Base-by-base conservation (phyloP, 2,888 invertebrate species). In the Drosophila rubida region DNA sequence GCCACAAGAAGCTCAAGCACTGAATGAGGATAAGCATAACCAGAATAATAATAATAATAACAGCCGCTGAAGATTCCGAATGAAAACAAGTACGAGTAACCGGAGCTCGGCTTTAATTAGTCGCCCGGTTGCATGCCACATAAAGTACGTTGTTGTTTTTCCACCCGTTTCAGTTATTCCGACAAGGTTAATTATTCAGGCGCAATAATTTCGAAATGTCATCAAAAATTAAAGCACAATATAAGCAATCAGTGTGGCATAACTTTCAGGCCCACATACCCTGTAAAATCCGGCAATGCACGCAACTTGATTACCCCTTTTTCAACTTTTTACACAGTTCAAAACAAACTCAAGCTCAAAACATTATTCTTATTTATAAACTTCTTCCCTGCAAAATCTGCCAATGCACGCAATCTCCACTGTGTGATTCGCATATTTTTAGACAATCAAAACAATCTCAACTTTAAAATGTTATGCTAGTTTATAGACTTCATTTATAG, bases 51-150 rank as follows among this genome's bases (percentile, higher is more conserved):
- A 19, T n/a, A 55, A 37, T 13, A 23, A 39, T 11, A 14, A 27
- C n/a, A 22, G 4, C 22, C 22, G 42, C 11, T 22, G 23, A 37
- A 53, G 35, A 50, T 49, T 61, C 46, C 39, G 59, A 58, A 46
- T 37, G 44, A 67, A 46, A 48, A 30, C 8, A 32, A 16, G 9
- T n/a, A n/a, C 19, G 3, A 19, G 19, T 2, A 32, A 55, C 27
- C 35, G 49, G 46, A 46, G 54, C 64, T 62, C 67, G 63, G 53
- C 46, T 78, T 80, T 80, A 85, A 82, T 80, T 79, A 85, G 78
- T 75, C 55, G 69, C 68, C 73, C 67, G 58, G 63, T 67, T 78
- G 83, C 82, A 82, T 85, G 84, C 53, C 77, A 69, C 59, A 67
- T 54, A 69, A 78, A 83, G 78, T 73, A 71, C 65, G 77, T 22